Conservation (phyloP, 1,140 invertebrate species). For the Hyles vespertilio region DNA sequence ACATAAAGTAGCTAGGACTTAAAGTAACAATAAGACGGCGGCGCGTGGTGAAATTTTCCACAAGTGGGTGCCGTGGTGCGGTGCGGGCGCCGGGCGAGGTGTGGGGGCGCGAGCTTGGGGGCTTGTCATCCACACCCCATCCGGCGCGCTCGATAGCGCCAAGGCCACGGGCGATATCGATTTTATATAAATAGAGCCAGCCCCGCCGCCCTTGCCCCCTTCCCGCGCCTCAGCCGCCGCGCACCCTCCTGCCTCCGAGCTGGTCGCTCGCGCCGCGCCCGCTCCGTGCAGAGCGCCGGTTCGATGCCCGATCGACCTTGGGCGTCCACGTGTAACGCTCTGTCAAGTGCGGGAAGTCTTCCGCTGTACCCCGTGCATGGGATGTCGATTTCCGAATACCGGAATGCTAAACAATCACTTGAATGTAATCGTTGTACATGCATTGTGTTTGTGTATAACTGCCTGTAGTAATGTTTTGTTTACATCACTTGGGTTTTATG, state of each 20-base stretch:
- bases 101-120: slow-evolving; percentile 26
- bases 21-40: too few relatives aligned
- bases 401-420: neutral
- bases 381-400: too few relatives aligned
- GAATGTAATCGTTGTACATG: neutral
- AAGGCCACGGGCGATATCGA: slow-evolving; percentile 72
- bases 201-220: slow-evolving; percentile 24
- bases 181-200: slow-evolving; percentile 64
- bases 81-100: neutral
- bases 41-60: neutral
- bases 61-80: neutral
- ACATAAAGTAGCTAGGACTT: too few relatives aligned
- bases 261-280: too few relatives aligned
- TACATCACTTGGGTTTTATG: too few relatives aligned
- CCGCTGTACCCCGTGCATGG: too few relatives aligned
- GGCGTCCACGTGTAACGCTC: slow-evolving; percentile 35
- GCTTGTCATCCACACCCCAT: slow-evolving; percentile 45
- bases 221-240: slow-evolving; percentile 16
- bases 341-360: too few relatives aligned
- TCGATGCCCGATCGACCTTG: slow-evolving; percentile 48
- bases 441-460: too few relatives aligned
- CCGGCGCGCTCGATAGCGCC: slow-evolving; percentile 49
- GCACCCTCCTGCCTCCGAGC: slow-evolving; percentile 4
- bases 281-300: slow-evolving; percentile 12
- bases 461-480: too few relatives aligned